Percentiles rank a stretch among this genome's conserved stretches.
Evolutionary conservation across 2,797 vertebrate genomes (phyloP).

Genomic region (Clarias laeviceps): DNA sequence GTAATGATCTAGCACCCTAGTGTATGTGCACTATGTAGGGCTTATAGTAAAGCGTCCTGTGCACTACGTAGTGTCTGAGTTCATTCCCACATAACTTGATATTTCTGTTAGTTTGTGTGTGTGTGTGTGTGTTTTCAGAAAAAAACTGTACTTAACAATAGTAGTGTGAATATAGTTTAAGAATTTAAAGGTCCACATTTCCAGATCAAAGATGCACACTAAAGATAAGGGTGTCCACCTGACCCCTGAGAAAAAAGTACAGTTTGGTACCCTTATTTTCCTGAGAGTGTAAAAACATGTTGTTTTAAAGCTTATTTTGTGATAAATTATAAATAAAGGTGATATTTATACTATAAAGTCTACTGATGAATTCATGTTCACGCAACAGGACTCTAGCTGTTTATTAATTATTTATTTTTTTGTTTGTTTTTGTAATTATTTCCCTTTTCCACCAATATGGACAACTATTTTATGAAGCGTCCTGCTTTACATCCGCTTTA

Average conservation of each 20-base stretch:
- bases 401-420: not conserved
- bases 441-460: not conserved
- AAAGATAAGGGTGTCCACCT: not conserved
- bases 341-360: not conserved
- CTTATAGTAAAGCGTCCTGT: not conserved
- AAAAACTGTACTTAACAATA: not conserved
- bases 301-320: conserved; percentile 19
- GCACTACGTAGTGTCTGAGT: not conserved
- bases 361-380: not conserved
- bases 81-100: not conserved
- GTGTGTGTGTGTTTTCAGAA: not conserved
- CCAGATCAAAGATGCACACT: not conserved
- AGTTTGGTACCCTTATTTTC: too few species aligned
- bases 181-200: not conserved
- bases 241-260: not conserved
- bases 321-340: conserved; percentile 11
- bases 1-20: not conserved
- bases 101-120: not conserved
- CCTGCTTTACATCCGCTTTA: not conserved
- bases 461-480: not conserved
- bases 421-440: not conserved
- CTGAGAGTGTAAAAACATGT: not conserved
- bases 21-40: not conserved
- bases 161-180: not conserved
- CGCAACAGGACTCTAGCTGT: not conserved